phyloP scores from a whole-genome alignment of 2,888 invertebrate genomes.

The Disparrhopalites patrizii region DNA sequence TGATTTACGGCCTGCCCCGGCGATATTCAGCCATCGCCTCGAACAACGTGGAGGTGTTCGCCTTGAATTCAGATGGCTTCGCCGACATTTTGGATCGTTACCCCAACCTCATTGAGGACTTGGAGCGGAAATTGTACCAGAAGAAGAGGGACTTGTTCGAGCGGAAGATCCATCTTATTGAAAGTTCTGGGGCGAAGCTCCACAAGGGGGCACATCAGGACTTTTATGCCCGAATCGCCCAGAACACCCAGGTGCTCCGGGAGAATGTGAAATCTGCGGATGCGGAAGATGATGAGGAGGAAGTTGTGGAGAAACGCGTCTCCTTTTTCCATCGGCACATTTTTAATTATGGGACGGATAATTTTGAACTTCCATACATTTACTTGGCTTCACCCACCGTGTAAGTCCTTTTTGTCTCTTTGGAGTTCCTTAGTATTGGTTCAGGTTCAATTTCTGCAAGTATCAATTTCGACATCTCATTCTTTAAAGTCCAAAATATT shows the following conservation, averaged over 20 bases:
- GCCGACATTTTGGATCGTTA: conserved; percentile 35
- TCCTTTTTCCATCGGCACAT: neutral
- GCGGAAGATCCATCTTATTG: conserved; percentile 11
- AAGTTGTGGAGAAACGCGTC: neutral
- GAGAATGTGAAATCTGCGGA: neutral
- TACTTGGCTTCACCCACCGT: conserved; percentile 33
- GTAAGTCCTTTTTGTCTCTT: conserved; percentile 32
- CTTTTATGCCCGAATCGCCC: neutral
- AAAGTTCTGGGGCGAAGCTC: neutral
- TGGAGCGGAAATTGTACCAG: neutral
- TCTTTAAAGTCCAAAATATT: neutral
- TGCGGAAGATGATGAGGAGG: conserved; percentile 18
- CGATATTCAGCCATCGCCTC: conserved; percentile 38
- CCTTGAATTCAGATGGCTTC: conserved; percentile 36
- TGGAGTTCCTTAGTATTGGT: too few relatives aligned
- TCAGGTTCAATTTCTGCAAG: too few relatives aligned
- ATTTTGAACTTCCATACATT: conserved; percentile 39
- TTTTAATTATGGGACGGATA: conserved; percentile 31
- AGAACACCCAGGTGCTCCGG: conserved; percentile 1
- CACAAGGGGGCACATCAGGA: neutral
- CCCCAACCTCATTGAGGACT: conserved; percentile 27
- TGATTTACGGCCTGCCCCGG: conserved; percentile 19
- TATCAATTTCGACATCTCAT: neutral
- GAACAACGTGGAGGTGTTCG: conserved; percentile 36
- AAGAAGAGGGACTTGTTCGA: conserved; percentile 9